Conservation (phyloP, 2,113 vertebrate genomes). For the Dendropsophus ebraccatus region DNA sequence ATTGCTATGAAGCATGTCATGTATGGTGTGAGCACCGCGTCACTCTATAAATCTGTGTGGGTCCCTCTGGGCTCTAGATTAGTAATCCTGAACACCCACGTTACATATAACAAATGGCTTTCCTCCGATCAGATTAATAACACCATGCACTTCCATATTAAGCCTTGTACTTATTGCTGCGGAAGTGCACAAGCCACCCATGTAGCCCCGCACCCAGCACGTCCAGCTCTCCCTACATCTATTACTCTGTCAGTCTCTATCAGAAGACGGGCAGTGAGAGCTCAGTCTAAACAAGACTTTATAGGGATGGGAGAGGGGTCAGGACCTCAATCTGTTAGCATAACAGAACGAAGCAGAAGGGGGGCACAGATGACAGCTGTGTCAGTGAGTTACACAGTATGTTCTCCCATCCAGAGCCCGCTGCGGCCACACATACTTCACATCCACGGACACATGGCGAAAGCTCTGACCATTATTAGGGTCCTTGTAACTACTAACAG, state of each 20-base stretch:
- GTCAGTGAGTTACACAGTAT: conserved; percentile 27
- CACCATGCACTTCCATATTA: conserved; percentile 7
- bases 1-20: neutral
- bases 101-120: neutral
- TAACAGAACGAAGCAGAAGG: neutral
- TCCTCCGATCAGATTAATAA: neutral
- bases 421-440: neutral
- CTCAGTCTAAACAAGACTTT: conserved; percentile 55
- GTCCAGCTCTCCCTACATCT: neutral
- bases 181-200: conserved; percentile 34
- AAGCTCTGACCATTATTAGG: neutral
- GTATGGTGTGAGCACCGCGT: neutral
- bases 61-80: neutral
- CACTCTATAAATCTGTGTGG: neutral
- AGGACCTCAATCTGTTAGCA: conserved; percentile 46
- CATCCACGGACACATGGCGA: conserved; percentile 4
- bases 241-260: neutral
- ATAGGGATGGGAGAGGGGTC: conserved; percentile 20
- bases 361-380: conserved; percentile 37
- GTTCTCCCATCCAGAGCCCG: neutral
- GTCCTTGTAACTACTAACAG: neutral
- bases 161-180: neutral
- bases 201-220: conserved; percentile 10
- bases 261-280: conserved; percentile 20
- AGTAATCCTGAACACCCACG: neutral